Evolutionary conservation across 2,113 vertebrate genomes (phyloP), one percentile per base, ranked within the genome.

Genomic region (Xiphias gladius): DNA sequence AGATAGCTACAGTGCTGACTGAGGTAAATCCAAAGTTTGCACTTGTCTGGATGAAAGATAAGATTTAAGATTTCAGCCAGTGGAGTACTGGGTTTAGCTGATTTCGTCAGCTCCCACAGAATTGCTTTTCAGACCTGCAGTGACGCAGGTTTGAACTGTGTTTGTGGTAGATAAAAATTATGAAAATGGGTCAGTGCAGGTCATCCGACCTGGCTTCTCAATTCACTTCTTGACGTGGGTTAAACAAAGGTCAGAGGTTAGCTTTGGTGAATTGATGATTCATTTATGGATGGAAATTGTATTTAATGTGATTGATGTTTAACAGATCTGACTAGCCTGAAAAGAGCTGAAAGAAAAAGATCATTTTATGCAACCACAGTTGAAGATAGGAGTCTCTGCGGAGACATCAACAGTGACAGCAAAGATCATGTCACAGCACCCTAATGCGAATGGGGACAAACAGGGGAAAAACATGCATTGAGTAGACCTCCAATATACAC

Each of bases 1-100:
- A 46, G 41, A 77, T 37, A 35, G 12, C 35, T 35, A 46, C 39
- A 65, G 20, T 83, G 78, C 85, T 83, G 85, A 90, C 78, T 50
- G 59, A 64, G 64, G 50, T 20, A 74, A 78, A 83, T 88, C 54
- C 46, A 84, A 73, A 81, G 46, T 54, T 72, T 62, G 54, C 62
- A 30, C 59, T 67, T 69, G 61, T 82, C 55, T 86, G 72, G 24
- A 58, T 66, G 64, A 62, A 30, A 59, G 82, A 81, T 86, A 74
- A 26, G 55, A 75, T 83, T 68, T 82, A 77, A 28, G 55, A 78
- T 83, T 68, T 82, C 63, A 58, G 75, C 37, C 68, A 26, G 62
- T 70, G 68, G 63, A 86, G 57, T n/a, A 22, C 41, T 26, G 59
- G 62, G 62, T 75, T 90, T 20, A 65, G 63, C 41, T 41, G 64